Evolutionary conservation across 2,797 vertebrate genomes (phyloP).

Genomic region (Darevskia nairensis): DNA sequence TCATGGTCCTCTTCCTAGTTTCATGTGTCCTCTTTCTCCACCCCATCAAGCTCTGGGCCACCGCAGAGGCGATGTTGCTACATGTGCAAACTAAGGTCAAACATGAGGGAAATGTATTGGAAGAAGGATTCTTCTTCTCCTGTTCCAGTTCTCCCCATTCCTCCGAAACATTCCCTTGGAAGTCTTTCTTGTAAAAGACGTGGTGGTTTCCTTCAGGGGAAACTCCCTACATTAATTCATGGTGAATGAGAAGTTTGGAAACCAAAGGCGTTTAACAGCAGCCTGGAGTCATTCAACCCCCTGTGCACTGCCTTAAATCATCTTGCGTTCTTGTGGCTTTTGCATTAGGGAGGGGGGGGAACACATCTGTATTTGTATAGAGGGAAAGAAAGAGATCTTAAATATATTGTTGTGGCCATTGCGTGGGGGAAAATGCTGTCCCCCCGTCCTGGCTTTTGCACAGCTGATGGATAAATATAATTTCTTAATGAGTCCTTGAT

Average conservation of each 20-base stretch:
- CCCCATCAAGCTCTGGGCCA: not conserved
- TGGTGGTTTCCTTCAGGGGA: conserved; percentile 7
- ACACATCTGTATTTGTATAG: not conserved
- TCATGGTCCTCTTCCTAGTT: too few relatives aligned
- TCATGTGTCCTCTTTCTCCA: not conserved
- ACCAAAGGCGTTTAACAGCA: not conserved
- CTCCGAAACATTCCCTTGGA: not conserved
- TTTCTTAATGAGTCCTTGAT: not conserved
- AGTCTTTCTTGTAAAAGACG: not conserved
- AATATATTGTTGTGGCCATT: not conserved
- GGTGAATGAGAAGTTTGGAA: not conserved
- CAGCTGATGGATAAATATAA: not conserved
- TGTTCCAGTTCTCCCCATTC: not conserved
- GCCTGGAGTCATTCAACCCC: not conserved
- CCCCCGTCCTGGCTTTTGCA: not conserved
- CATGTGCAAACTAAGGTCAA: not conserved
- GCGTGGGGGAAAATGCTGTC: not conserved
- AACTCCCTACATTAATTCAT: conserved; percentile 19
- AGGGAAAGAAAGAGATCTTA: not conserved
- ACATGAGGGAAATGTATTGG: not conserved
- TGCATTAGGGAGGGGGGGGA: too few relatives aligned
- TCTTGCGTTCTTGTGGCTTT: not conserved
- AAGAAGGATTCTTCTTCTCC: not conserved
- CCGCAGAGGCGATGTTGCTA: not conserved
- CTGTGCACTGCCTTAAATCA: not conserved